Evolutionary conservation across 92 coral and sea anemone species (phyloP).

Genomic region (Heliopora coerulea): DNA sequence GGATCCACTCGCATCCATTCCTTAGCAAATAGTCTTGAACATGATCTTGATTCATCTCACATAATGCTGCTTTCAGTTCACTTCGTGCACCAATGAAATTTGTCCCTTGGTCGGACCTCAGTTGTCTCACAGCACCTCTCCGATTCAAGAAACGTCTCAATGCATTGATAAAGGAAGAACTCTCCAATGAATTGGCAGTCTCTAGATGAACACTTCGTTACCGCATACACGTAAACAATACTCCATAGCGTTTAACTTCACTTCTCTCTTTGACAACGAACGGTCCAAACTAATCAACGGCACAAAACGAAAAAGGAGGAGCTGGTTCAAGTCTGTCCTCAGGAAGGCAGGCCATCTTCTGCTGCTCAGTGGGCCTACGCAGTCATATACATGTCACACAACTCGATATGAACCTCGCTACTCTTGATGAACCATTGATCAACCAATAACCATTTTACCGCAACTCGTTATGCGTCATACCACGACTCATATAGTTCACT

Average conservation of each 20-base stretch:
- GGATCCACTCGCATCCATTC: slow-evolving; percentile 19
- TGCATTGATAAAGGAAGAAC: slow-evolving; percentile 56
- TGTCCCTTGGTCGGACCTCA: slow-evolving; percentile 35
- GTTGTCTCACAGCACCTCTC: slow-evolving; percentile 32
- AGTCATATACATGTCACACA: slow-evolving; percentile 45
- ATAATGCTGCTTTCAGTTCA: slow-evolving; percentile 9
- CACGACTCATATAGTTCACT: slow-evolving; percentile 35
- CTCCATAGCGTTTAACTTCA: slow-evolving; percentile 33
- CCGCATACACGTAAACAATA: slow-evolving; percentile 37
- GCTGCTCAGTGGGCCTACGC: slow-evolving; percentile 34
- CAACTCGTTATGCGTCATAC: slow-evolving; percentile 39
- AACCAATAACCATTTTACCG: slow-evolving; percentile 41
- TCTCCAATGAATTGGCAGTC: slow-evolving; percentile 39
- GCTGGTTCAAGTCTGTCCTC: slow-evolving; percentile 45
- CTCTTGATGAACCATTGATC: slow-evolving; percentile 17
- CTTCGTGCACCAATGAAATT: slow-evolving; percentile 40
- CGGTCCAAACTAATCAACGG: slow-evolving; percentile 62
- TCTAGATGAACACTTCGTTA: slow-evolving; percentile 52
- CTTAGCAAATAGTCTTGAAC: slow-evolving; percentile 36
- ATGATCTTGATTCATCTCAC: slow-evolving; percentile 24
- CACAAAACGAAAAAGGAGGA: slow-evolving; percentile 53
- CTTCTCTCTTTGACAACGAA: slow-evolving; percentile 34
- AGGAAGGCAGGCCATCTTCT: slow-evolving; percentile 59
- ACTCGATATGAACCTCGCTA: slow-evolving; percentile 8
- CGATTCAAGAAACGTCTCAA: slow-evolving; percentile 27